Evolutionary conservation across 2,797 vertebrate genomes (phyloP).

Genomic region (Pipistrellus nathusii): DNA sequence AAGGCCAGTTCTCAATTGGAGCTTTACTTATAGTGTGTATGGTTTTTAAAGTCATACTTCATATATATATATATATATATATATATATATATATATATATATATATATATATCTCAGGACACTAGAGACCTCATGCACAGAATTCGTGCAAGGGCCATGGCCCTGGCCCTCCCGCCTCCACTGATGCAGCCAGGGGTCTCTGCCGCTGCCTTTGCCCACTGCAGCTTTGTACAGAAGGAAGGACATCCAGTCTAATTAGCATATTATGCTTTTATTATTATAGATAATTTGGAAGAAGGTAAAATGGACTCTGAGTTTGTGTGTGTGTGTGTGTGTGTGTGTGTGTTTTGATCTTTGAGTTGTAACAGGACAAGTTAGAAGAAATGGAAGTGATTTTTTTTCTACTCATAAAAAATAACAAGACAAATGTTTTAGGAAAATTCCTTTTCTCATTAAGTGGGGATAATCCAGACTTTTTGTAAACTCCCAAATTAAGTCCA

Average conservation of each 20-base stretch:
- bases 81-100: not conserved
- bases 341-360: constrained; percentile 8
- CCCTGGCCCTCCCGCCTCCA: too few species aligned
- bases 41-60: not conserved
- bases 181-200: too few species aligned
- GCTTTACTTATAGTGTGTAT: not conserved
- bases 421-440: constrained; percentile 25
- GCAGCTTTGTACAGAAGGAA: too few species aligned
- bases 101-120: not conserved
- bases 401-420: not conserved
- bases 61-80: not conserved
- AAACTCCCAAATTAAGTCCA: constrained; percentile 33
- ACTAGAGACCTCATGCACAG: too few species aligned
- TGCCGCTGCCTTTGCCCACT: fast-evolving
- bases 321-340: not conserved
- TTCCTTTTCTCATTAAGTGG: not conserved
- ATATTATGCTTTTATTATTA: too few species aligned
- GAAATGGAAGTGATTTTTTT: constrained; percentile 26
- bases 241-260: too few species aligned
- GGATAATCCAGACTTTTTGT: constrained; percentile 6
- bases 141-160: too few species aligned
- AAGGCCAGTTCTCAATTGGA: not conserved
- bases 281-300: constrained; percentile 3
- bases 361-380: constrained; percentile 56
- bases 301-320: not conserved